A percentile compares a stretch with the other conserved stretches of the same genome.
These are phyloP conservation scores for Crioceris asparagi DNA, from an alignment of 2,888 invertebrate species.

Conservation along the genomic window DNA sequence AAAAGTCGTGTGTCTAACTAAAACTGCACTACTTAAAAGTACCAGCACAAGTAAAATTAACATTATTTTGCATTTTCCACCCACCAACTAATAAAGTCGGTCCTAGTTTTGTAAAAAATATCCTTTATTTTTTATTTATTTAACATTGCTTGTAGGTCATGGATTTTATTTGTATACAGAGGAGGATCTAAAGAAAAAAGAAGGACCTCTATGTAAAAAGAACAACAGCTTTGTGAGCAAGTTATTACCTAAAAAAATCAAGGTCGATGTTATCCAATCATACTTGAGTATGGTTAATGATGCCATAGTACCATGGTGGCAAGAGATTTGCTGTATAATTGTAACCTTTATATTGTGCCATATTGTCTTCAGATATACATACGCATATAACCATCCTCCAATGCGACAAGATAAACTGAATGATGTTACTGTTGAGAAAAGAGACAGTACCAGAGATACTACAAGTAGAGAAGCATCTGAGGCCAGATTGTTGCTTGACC, in stretches of 20 bases:
- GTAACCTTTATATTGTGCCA: slow-evolving; percentile 15
- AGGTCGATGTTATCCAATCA: no score
- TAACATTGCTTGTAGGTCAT: slow-evolving; percentile 43
- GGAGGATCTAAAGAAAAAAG: slow-evolving; percentile 27
- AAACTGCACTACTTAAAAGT: no score
- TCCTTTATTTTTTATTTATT: slow-evolving; percentile 1
- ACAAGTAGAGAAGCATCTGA: no score
- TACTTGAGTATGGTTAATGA: not conserved
- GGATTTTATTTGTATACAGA: slow-evolving; percentile 67
- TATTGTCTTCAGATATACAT: slow-evolving; percentile 17
- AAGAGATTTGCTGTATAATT: slow-evolving; percentile 18
- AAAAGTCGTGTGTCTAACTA: no score
- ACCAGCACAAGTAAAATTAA: no score
- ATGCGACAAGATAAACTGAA: slow-evolving; percentile 20
- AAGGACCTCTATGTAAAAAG: slow-evolving; percentile 6
- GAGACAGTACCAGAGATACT: no score
- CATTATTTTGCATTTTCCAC: no score
- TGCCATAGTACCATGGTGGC: slow-evolving; percentile 16
- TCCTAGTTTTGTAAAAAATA: no score
- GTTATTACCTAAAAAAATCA: no score
- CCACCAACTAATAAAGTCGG: no score
- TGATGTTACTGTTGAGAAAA: slow-evolving; percentile 11
- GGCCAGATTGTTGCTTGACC: slow-evolving; percentile 2
- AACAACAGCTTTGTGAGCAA: no score
- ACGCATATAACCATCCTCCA: slow-evolving; percentile 11